Conservation (phyloP, 2,888 invertebrate species). For the Chromoteleia sp. region DNA sequence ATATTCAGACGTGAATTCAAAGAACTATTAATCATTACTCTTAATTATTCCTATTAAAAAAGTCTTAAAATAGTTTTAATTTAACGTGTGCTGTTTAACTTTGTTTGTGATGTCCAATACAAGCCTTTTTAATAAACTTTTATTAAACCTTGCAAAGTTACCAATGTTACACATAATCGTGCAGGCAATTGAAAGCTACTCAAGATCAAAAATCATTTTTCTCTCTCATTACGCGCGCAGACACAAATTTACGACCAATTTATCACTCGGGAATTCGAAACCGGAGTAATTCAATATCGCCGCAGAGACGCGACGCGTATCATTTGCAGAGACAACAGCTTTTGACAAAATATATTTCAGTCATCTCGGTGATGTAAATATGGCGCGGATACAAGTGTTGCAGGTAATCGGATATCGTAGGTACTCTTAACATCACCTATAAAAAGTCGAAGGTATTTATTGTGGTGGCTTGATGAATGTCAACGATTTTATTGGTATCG, state of each 20-base stretch:
- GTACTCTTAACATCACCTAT: slow-evolving; percentile 48
- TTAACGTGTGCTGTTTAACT: too few species aligned
- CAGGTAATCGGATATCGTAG: slow-evolving; percentile 57
- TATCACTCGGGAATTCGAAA: slow-evolving; percentile 56
- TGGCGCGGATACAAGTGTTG: slow-evolving; percentile 50
- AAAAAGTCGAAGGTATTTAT: slow-evolving; percentile 54
- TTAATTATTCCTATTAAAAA: too few species aligned
- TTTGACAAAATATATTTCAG: slow-evolving; percentile 61
- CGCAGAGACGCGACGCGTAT: slow-evolving; percentile 56
- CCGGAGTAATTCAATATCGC: slow-evolving; percentile 58
- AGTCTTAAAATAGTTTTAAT: too few species aligned
- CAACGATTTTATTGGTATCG: slow-evolving; percentile 52
- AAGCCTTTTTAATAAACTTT: too few species aligned
- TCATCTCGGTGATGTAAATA: slow-evolving; percentile 55
- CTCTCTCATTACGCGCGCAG: slow-evolving; percentile 25
- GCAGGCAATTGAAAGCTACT: background rate
- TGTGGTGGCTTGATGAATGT: slow-evolving; percentile 55
- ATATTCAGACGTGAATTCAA: too few species aligned
- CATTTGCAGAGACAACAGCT: slow-evolving; percentile 53
- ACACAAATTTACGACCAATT: slow-evolving; percentile 58
- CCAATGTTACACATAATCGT: too few species aligned
- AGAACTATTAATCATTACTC: too few species aligned
- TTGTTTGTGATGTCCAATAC: too few species aligned
- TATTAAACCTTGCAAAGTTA: too few species aligned
- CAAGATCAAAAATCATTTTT: slow-evolving; percentile 45